phyloP scores from a whole-genome alignment of 2,113 vertebrate species.

The Otis tarda region DNA sequence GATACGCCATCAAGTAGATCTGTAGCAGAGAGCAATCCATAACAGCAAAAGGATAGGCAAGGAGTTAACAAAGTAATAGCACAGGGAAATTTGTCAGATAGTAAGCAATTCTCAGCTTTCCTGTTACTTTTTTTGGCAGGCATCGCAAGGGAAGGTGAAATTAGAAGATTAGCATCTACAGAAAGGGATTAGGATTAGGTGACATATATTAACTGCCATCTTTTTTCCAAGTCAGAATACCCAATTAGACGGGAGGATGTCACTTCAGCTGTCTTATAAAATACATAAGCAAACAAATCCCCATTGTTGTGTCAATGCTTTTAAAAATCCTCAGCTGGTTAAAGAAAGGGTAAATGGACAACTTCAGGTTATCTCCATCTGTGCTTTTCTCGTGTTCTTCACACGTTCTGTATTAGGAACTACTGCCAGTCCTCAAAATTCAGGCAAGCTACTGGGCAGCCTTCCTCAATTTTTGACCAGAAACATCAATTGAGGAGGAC shows the following conservation, averaged over 20 bases:
- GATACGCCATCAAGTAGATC: neutral
- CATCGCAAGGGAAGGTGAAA: neutral
- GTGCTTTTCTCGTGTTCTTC: neutral
- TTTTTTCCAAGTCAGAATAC: neutral
- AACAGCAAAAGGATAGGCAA: neutral
- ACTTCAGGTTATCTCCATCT: neutral
- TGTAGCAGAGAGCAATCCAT: neutral
- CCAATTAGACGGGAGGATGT: neutral
- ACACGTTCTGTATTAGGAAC: neutral
- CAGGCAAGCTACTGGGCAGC: neutral
- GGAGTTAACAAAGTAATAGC: neutral
- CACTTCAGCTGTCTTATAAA: neutral
- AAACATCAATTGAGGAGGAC: neutral
- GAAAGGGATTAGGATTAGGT: neutral
- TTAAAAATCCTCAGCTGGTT: neutral
- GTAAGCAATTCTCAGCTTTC: neutral
- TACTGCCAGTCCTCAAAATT: neutral
- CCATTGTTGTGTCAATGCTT: neutral
- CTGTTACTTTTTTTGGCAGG: neutral
- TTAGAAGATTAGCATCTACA: neutral
- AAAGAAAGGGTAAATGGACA: neutral
- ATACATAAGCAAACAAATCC: neutral
- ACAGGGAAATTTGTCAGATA: neutral
- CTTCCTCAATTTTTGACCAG: neutral
- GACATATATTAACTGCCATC: neutral